Percentiles rank a stretch among this genome's conserved stretches.
phyloP scores from a whole-genome alignment of 2,113 vertebrate genomes.

The Haliaeetus leucogaster region DNA sequence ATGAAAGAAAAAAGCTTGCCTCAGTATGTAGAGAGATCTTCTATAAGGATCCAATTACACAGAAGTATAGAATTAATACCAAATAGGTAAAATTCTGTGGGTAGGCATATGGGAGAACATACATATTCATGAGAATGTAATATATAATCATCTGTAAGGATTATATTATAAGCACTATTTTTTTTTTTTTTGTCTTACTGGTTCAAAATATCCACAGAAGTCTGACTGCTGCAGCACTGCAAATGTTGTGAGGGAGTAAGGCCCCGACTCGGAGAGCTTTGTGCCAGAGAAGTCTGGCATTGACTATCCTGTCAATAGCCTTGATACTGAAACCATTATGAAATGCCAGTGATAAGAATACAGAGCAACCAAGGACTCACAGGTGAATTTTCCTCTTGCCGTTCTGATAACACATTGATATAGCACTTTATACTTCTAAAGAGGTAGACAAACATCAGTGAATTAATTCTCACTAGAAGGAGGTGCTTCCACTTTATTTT shows the following conservation, averaged over 20 bases:
- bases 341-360: neutral
- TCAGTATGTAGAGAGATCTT: neutral
- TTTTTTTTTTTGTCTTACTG: neutral
- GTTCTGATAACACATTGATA: neutral
- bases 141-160: neutral
- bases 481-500: neutral
- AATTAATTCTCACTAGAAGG: neutral
- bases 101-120: neutral
- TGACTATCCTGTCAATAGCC: neutral
- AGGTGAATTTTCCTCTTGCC: neutral
- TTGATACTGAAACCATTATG: neutral
- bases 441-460: neutral
- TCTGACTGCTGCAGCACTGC: neutral
- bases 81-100: neutral
- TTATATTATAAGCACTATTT: neutral
- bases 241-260: neutral
- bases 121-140: neutral
- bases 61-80: neutral
- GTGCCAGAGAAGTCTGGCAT: neutral
- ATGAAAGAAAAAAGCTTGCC: neutral
- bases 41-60: neutral
- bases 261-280: neutral
- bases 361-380: neutral
- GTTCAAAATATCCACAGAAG: neutral
- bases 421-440: neutral